These are phyloP conservation scores for Sylvia borin DNA, from an alignment of 2,797 vertebrate genomes.

Conservation along the genomic window DNA sequence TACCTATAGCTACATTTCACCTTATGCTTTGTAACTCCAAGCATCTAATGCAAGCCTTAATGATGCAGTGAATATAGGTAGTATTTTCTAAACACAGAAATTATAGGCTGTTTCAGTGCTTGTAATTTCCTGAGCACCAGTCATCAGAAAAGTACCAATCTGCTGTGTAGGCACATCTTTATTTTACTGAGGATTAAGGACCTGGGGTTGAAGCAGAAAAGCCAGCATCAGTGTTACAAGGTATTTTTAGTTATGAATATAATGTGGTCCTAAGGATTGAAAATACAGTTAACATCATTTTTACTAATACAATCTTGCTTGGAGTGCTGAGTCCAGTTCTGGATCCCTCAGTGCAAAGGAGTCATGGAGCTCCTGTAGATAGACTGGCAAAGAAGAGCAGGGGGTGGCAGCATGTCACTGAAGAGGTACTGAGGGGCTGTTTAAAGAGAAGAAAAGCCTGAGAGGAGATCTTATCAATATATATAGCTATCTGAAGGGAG, in stretches of 20 bases:
- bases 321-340: not conserved
- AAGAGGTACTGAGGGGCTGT: not conserved
- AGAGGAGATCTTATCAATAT: not conserved
- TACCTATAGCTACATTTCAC: not conserved
- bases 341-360: not conserved
- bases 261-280: not conserved
- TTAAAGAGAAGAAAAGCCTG: not conserved
- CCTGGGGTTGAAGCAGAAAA: not conserved
- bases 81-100: not conserved
- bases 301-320: not conserved
- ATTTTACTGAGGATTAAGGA: not conserved
- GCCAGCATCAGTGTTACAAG: not conserved
- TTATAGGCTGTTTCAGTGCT: not conserved
- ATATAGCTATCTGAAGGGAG: not conserved
- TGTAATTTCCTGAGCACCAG: not conserved
- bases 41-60: not conserved
- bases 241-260: not conserved
- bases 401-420: not conserved
- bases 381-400: not conserved
- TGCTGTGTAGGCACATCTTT: not conserved
- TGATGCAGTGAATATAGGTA: not conserved
- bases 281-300: not conserved
- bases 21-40: not conserved
- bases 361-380: not conserved
- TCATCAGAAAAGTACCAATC: not conserved